A percentile compares a stretch with the other conserved stretches of the same genome.
phyloP scores from a whole-genome alignment of 2,888 invertebrate species.

The Cephus pulcher region DNA sequence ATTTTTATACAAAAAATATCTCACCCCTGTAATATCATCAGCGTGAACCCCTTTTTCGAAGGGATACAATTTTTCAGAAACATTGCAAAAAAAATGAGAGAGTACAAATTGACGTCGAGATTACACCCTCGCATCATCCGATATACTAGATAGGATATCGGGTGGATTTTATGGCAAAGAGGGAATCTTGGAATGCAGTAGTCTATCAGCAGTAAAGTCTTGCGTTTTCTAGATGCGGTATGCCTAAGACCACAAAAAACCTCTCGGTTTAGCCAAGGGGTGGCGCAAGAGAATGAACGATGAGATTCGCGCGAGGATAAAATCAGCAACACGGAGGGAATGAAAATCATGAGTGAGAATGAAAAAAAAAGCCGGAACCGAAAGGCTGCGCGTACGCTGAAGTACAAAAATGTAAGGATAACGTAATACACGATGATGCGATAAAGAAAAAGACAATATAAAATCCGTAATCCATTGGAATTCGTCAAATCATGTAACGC shows the following conservation, averaged over 20 bases:
- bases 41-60: neutral
- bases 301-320: neutral
- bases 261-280: neutral
- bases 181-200: constrained; percentile 46
- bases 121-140: neutral
- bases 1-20: neutral
- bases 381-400: neutral
- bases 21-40: no score
- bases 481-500: constrained; percentile 30
- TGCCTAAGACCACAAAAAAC: constrained; percentile 7
- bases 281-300: neutral
- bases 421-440: neutral
- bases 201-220: constrained; percentile 52
- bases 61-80: neutral
- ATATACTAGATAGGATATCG: neutral
- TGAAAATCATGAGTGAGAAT: neutral
- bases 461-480: constrained; percentile 41
- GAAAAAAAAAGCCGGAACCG: neutral
- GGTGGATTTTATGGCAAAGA: constrained; percentile 40
- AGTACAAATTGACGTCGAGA: neutral
- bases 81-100: neutral
- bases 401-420: neutral
- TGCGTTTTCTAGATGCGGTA: constrained; percentile 32
- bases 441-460: constrained; percentile 8
- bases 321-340: neutral